Evolutionary conservation across 2,797 vertebrate genomes (phyloP).

Genomic region (Harpagifer antarcticus): DNA sequence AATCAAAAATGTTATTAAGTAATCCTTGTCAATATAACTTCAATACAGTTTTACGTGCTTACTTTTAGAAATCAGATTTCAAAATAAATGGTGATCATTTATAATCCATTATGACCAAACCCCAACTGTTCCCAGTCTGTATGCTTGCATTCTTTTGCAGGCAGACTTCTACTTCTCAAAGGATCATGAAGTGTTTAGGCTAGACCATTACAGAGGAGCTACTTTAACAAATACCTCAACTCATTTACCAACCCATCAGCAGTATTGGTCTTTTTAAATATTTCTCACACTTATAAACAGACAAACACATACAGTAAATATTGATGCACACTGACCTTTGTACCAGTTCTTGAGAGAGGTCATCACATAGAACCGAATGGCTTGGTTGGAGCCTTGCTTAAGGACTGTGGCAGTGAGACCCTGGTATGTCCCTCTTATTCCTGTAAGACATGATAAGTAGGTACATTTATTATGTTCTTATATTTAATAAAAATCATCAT

Average conservation of each 20-base stretch:
- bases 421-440: conserved; percentile 94
- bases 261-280: conserved; percentile 4
- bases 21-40: too few species aligned
- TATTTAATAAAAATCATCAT: background rate
- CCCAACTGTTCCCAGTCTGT: background rate
- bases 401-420: conserved; percentile 94
- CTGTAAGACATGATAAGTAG: conserved; percentile 66
- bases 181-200: background rate
- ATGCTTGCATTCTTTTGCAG: background rate
- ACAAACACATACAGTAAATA: background rate
- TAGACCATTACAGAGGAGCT: background rate
- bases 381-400: conserved; percentile 97
- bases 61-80: too few species aligned
- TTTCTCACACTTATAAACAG: background rate
- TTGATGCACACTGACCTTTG: conserved; percentile 85
- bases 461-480: background rate
- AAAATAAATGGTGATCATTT: too few species aligned
- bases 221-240: background rate
- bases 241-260: background rate
- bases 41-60: too few species aligned
- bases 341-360: conserved; percentile 97
- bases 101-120: too few species aligned
- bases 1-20: too few species aligned
- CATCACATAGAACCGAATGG: conserved; percentile 97
- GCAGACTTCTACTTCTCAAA: background rate